A percentile compares a stretch with the other conserved stretches of the same genome.
Conservation (phyloP, 1,140 invertebrate genomes). For the Stratiolaelaps scimitus region DNA sequence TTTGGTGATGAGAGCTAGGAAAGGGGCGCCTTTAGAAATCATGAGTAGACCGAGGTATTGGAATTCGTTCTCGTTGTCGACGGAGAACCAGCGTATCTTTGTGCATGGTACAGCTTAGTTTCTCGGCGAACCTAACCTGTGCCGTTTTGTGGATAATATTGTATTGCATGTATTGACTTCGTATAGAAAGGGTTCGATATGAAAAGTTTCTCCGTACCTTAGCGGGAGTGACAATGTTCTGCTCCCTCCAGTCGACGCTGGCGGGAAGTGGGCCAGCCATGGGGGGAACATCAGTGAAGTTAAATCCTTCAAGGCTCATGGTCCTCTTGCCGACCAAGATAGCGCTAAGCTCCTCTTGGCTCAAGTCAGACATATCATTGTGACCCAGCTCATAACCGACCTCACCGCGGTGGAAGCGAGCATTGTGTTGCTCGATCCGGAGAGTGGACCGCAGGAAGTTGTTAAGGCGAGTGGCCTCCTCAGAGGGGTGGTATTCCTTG, state of each 20-base stretch:
- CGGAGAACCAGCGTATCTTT: too few species aligned
- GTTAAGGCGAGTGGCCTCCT: constrained; percentile 1
- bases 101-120: too few species aligned
- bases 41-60: too few species aligned
- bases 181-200: too few species aligned
- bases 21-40: too few species aligned
- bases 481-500: not conserved
- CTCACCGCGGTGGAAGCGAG: not conserved
- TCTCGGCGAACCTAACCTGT: too few species aligned
- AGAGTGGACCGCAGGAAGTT: constrained; percentile 16
- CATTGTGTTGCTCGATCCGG: constrained; percentile 13
- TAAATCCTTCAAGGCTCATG: not conserved
- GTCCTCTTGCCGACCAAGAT: not conserved
- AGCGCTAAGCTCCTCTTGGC: not conserved
- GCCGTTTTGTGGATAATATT: too few species aligned
- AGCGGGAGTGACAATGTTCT: not conserved
- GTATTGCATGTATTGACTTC: too few species aligned
- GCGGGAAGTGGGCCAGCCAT: not conserved
- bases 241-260: constrained; percentile 12
- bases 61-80: too few species aligned
- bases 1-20: too few species aligned
- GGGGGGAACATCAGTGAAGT: not conserved
- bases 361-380: not conserved
- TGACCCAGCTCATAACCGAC: constrained; percentile 4
- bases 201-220: too few species aligned